Evolutionary conservation across 2,113 vertebrate genomes (phyloP), one percentile per base, ranked within the genome.

Genomic region (Myotis brandtii): DNA sequence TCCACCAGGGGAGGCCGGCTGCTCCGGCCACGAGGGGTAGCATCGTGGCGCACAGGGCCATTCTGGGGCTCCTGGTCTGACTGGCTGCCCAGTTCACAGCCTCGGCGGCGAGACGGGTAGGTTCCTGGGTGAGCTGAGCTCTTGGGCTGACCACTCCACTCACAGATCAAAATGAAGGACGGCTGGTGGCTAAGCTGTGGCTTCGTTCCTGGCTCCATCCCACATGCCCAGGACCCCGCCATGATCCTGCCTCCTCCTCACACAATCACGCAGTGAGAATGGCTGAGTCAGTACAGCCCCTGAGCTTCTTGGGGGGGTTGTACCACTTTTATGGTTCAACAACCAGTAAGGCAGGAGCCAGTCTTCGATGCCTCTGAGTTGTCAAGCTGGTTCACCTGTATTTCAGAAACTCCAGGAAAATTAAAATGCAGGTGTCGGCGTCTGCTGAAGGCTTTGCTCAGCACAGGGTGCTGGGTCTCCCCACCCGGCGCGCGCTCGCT

Each of bases 401-500:
- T 84, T 91, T 73, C 56, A 62, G 66, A 73, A 86, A 67, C 20
- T 73, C 23, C 62, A 64, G 69, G 50, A 76, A 54, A 37, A 27
- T 18, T 21, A 66, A 79, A 32, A 67, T 1, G 25, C 17, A 66
- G 69, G 43, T 11, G 8, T 66, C 27, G 27, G 30, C 17, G 1
- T 40, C 59, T 10, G 6, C 20, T 6, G 4, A 30, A 27, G 52
- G 81, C 11, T 4, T 18, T 2, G 1, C 48, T 25, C n/a, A 11
- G 27, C 17, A 1, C 27, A 54, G 76, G 0, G 83, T 9, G 6
- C 25, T 17, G 69, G 0, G 43, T 50, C 48, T 67, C 20, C 69
- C 40, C 8, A 1, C 9, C 1, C 3, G 46, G 12, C 0, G 0
- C 67, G 9, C 0, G 0, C 73, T 34, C 0, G 10, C 81, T 9